Conservation (phyloP, 2,888 invertebrate genomes). For the Panzeria rudis region DNA sequence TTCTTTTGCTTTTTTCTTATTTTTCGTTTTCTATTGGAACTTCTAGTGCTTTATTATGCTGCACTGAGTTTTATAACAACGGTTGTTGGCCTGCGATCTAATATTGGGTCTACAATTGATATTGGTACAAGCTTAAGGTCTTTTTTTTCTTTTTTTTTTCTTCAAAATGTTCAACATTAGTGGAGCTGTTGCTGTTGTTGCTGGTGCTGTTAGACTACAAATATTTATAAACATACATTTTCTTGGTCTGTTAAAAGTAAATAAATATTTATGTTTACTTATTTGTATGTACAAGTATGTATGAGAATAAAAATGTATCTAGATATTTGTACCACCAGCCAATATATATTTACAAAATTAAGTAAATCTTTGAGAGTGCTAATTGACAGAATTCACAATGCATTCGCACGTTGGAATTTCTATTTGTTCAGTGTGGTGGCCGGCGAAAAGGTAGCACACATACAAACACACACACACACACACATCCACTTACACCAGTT, state of each 20-base stretch:
- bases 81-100: slow-evolving; percentile 34
- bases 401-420: slow-evolving; percentile 71
- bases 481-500: background rate
- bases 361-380: slow-evolving; percentile 66
- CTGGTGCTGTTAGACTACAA: slow-evolving; percentile 12
- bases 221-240: slow-evolving; percentile 46
- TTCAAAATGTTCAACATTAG: background rate
- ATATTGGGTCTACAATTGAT: slow-evolving; percentile 31
- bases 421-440: slow-evolving; percentile 67
- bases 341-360: slow-evolving; percentile 28
- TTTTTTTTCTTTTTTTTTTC: slow-evolving; percentile 44
- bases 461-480: background rate
- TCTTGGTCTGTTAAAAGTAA: slow-evolving; percentile 64
- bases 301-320: background rate
- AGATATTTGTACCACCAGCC: background rate
- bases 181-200: slow-evolving; percentile 20
- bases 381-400: slow-evolving; percentile 71
- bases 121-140: slow-evolving; percentile 29
- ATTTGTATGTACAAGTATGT: background rate
- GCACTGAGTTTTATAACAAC: slow-evolving; percentile 51
- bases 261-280: slow-evolving; percentile 46
- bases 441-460: slow-evolving; percentile 39
- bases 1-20: slow-evolving; percentile 25
- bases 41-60: slow-evolving; percentile 19
- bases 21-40: slow-evolving; percentile 5